A percentile compares a stretch with the other conserved stretches of the same genome.
Conservation (phyloP, 2,797 vertebrate genomes). For the Phyllotis vaccarum region DNA sequence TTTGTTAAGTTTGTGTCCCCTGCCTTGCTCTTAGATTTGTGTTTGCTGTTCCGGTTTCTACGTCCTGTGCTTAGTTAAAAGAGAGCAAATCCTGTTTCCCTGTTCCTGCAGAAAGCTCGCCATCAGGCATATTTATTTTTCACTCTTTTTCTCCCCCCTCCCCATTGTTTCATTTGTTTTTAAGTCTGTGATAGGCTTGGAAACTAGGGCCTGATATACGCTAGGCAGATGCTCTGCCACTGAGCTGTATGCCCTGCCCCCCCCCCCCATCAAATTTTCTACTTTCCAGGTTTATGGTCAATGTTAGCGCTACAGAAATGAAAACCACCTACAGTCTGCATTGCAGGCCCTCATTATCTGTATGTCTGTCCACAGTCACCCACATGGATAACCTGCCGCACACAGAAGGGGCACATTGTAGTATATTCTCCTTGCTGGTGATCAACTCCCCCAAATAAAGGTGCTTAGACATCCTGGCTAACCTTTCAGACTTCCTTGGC, state of each 20-base stretch:
- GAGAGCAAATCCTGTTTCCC: neutral
- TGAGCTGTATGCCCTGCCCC: neutral
- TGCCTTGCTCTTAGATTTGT: constrained; percentile 65
- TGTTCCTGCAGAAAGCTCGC: constrained; percentile 14
- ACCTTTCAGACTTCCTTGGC: neutral
- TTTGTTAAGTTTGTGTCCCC: neutral
- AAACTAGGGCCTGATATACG: neutral
- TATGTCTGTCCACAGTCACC: neutral
- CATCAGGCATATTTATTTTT: neutral
- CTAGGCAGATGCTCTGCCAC: neutral
- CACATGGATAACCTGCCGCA: neutral
- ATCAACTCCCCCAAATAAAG: neutral
- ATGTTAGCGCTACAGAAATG: neutral
- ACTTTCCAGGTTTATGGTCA: constrained; percentile 2
- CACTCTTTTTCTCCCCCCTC: neutral
- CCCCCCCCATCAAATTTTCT: neutral
- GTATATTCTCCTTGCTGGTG: constrained; percentile 23
- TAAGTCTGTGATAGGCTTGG: neutral
- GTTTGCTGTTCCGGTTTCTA: constrained; percentile 2
- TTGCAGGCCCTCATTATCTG: constrained; percentile 24
- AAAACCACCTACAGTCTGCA: neutral
- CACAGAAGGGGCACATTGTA: neutral
- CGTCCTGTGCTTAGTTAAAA: neutral
- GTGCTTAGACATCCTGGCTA: neutral
- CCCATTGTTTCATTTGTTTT: neutral